Evolutionary conservation across 2,888 invertebrate species (phyloP).

Genomic region (Xestia rhomboidea): DNA sequence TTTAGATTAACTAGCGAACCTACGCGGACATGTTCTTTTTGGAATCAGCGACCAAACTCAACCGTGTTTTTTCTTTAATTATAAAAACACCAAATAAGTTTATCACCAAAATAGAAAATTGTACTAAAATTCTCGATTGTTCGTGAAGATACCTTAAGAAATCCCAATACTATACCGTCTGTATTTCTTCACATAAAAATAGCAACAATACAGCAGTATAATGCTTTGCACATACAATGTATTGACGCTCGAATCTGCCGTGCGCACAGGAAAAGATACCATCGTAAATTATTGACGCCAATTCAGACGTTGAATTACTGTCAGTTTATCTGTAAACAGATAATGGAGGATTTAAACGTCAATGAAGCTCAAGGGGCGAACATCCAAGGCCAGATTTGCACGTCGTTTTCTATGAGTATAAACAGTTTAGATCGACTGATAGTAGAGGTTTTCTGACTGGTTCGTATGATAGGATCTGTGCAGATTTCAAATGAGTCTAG

Average conservation of each 20-base stretch:
- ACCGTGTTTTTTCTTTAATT: neutral
- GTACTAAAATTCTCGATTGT: neutral
- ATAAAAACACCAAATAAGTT: neutral
- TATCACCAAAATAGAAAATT: neutral
- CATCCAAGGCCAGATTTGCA: constrained; percentile 23
- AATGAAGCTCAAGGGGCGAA: constrained; percentile 31
- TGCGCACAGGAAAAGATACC: constrained; percentile 38
- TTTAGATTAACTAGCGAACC: neutral
- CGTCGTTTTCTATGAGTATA: constrained; percentile 23
- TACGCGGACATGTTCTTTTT: neutral
- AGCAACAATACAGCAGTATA: constrained; percentile 40
- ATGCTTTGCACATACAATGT: constrained; percentile 29
- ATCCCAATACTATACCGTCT: constrained; percentile 33
- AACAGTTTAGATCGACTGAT: constrained; percentile 29
- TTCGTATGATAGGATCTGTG: neutral
- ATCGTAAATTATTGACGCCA: constrained; percentile 41
- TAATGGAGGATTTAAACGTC: constrained; percentile 46
- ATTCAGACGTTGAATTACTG: constrained; percentile 52
- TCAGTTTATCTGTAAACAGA: constrained; percentile 41
- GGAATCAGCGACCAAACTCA: neutral
- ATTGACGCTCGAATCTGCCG: constrained; percentile 52
- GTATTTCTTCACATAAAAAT: constrained; percentile 44
- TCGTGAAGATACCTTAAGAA: neutral
- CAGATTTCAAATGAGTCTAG: neutral
- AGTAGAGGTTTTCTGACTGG: constrained; percentile 11